Base-by-base conservation (phyloP, 2,113 vertebrate species). In the Sinocyclocheilus rhinocerous region DNA sequence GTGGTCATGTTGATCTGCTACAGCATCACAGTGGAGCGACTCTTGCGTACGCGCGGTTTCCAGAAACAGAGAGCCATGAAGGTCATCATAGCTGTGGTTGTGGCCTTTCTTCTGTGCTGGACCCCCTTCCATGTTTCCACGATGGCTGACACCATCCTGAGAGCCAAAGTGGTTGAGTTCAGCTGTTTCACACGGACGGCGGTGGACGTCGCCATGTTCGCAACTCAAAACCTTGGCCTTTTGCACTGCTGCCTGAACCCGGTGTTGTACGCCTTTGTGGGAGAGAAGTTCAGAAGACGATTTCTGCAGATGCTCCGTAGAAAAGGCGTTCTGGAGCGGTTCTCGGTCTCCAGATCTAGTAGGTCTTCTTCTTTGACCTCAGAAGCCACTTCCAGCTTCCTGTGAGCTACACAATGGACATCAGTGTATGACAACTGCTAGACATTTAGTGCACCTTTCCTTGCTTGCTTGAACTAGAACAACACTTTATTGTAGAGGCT, bases 201-300 rank as follows among this genome's bases (percentile, higher is more conserved):
- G 0, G 72, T 95, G 72, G 89, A n/a, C 81, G 0, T 24, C 8
- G 92, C 92, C 4, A 26, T 95, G 84, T 3, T 0, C 0, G 8
- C 85, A 1, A 95, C 93, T 3, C 85, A 91, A 83, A 81, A 42
- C 76, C 63, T 96, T 75, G 94, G 92, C 24, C 92, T 95, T 86
- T 1, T 93, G 16, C 95, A 96, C 91, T 93, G 94, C 91, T 94
- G 93, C 88, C 87, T 95, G 83, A 96, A 96, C 84, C 95, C 95
- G 0, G 83, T 95, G 78, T 89, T 96, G 70, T 96, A 96, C 0
- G 95, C 94, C 24, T 95, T 96, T 0, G 92, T 96, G 22, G 95
- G 94, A 4, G 89, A 93, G 89, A 96, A 94, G 91, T 96, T 96
- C 92, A 90, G 94, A 85, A 91, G 20, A 0, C 95, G 92, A 42